phyloP scores from a whole-genome alignment of 2,888 invertebrate genomes.

The Pemphredon lugubris region DNA sequence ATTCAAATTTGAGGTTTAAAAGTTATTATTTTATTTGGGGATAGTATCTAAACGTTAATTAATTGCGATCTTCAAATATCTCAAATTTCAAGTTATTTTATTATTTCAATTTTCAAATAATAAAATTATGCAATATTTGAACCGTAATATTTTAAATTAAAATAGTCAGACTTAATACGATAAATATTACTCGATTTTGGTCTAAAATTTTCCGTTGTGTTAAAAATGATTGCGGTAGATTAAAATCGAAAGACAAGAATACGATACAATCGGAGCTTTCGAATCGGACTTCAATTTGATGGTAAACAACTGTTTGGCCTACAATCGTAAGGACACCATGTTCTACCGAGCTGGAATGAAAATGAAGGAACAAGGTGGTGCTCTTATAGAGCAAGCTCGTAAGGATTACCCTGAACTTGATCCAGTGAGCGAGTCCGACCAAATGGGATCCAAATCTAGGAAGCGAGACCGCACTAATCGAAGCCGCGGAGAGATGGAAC shows the following conservation, averaged over 20 bases:
- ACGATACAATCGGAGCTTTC: constrained; percentile 89
- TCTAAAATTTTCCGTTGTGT: background rate
- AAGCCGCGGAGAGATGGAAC: constrained; percentile 71
- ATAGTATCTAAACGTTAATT: too few species aligned
- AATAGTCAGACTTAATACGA: too few species aligned
- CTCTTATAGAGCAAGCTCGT: constrained; percentile 89
- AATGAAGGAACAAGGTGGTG: constrained; percentile 93
- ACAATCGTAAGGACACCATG: constrained; percentile 97
- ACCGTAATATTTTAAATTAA: too few species aligned
- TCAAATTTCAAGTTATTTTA: too few species aligned
- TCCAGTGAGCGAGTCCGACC: constrained; percentile 53
- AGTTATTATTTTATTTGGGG: too few species aligned
- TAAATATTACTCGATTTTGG: background rate
- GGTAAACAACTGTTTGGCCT: constrained; percentile 96
- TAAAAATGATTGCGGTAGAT: constrained; percentile 72
- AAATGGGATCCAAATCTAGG: constrained; percentile 66
- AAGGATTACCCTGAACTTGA: constrained; percentile 84
- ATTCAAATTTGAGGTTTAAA: too few species aligned
- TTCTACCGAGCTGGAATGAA: constrained; percentile 95
- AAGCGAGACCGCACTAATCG: constrained; percentile 76
- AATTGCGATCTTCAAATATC: too few species aligned
- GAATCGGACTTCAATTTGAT: constrained; percentile 97
- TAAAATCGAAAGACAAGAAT: constrained; percentile 87
- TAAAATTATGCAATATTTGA: too few species aligned
- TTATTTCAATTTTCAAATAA: too few species aligned